Base-by-base conservation (phyloP, 2,888 invertebrate genomes). In the Melieria crassipennis region DNA sequence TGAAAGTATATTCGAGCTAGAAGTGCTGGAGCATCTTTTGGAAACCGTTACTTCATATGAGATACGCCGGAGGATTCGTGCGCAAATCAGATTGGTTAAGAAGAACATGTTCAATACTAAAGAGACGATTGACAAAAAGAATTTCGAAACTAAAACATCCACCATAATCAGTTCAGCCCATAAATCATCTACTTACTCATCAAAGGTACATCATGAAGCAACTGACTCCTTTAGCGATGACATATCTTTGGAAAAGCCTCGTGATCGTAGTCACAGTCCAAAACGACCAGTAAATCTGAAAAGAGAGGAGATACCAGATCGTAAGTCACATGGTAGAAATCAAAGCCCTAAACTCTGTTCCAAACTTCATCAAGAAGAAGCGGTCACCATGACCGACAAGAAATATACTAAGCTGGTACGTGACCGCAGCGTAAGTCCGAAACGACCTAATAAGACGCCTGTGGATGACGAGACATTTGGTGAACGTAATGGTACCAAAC, bases 1-100 rank as follows among this genome's bases (percentile, higher is more conserved):
- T 77, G 93, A 94, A 85, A 91, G 92, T 77, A 92, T 94, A 75
- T 92, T 89, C 77, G 93, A 94, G 79, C 81, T 93, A 76, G 89
- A 90, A 80, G 87, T 92, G 78, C 88, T 94, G 72, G 93, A 93
- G 86, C 89, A 90, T 87, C 89, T 93, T 89, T 87, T 94, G 85
- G 92, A 93, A 87, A 91, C 91, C 81, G 92, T 93, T 71, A 90
- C 90, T 69, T 91, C 91, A 74, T 94, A 94, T 83, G 94, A 94
- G 82, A 89, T 93, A 80, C 88, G 94, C 78, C 90, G 93, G 75
- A 90, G 92, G 77, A 92, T 95, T 69, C 89, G 94, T 74, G 89
- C 92, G 4, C 94, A 94, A 85, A 93, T 94, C 73, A 89, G 94
- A 75, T 84, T 92, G 16, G 91, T 93, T 7, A 92, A 91, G 82